Conservation (phyloP, 2,888 invertebrate genomes). For the Trichopria drosophilae region DNA sequence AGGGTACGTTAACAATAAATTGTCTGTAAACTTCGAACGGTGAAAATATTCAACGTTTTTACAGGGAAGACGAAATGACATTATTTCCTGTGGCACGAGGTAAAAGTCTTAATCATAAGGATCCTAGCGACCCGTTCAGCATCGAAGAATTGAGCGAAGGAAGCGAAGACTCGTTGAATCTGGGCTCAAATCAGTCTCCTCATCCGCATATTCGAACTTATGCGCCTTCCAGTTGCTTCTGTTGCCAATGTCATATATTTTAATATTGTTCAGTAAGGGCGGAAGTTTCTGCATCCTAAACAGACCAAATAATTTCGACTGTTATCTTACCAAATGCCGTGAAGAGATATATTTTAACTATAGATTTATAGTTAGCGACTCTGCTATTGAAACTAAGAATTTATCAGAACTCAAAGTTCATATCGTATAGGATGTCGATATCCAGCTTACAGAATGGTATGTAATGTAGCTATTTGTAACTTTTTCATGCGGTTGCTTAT, state of each 20-base stretch:
- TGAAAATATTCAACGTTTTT: conserved; percentile 15
- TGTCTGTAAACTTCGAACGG: not conserved
- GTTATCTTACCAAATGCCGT: not conserved
- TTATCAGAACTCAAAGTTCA: too few species aligned
- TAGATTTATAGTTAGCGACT: too few species aligned
- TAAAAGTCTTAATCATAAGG: conserved; percentile 54
- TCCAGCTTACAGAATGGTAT: too few species aligned
- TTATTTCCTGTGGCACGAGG: conserved; percentile 57
- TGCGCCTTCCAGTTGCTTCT: conserved; percentile 49
- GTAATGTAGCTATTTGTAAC: too few species aligned
- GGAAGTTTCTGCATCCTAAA: conserved; percentile 17
- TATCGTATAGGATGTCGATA: too few species aligned
- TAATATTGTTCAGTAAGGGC: conserved; percentile 35
- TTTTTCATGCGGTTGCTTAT: too few species aligned
- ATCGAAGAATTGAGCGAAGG: conserved; percentile 61
- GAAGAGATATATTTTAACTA: too few species aligned
- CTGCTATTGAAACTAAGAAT: too few species aligned
- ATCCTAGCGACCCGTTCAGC: conserved; percentile 64
- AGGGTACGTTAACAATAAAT: conserved; percentile 41
- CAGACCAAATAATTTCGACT: not conserved
- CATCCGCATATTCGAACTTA: conserved; percentile 51
- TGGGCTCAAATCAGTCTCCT: conserved; percentile 48
- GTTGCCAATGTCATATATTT: conserved; percentile 52
- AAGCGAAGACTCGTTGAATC: conserved; percentile 54
- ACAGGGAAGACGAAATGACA: conserved; percentile 57